phyloP scores from a whole-genome alignment of 1,140 invertebrate species.

The Plutomurus gul region DNA sequence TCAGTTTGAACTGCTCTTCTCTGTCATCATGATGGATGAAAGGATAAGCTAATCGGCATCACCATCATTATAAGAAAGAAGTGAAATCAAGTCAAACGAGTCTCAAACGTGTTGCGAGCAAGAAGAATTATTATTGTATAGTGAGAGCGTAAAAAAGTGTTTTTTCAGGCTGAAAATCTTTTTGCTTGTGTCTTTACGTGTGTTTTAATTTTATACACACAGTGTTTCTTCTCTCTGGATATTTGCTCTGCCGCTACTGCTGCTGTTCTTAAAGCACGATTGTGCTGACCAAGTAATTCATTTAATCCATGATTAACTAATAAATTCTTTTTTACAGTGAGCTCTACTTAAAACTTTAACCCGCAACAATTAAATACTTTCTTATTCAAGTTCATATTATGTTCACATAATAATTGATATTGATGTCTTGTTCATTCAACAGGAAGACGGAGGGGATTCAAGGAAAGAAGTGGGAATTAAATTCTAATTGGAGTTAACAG shows the following conservation, averaged over 20 bases:
- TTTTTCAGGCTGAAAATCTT: not conserved
- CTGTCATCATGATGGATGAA: constrained; percentile 31
- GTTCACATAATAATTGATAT: too few species aligned
- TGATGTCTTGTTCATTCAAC: not conserved
- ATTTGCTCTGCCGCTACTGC: not conserved
- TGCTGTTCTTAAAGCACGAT: not conserved
- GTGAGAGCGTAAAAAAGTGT: constrained; percentile 21
- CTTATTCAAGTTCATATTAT: too few species aligned
- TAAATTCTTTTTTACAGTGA: not conserved
- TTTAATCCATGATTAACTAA: too few species aligned
- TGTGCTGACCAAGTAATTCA: not conserved
- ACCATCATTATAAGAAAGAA: constrained; percentile 15
- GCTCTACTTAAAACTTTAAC: too few species aligned
- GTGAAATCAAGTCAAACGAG: constrained; percentile 18
- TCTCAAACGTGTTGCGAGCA: constrained; percentile 23
- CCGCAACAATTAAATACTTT: not conserved
- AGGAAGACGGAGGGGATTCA: not conserved
- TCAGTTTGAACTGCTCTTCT: not conserved
- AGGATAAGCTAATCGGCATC: constrained; percentile 28
- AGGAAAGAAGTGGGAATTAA: not conserved
- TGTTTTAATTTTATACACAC: not conserved
- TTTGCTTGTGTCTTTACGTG: not conserved
- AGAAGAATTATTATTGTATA: constrained; percentile 21
- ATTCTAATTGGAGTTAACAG: constrained; percentile 9
- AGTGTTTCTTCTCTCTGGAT: not conserved